Evolutionary conservation across 2,888 invertebrate species (phyloP).

Genomic region (Phania funesta): DNA sequence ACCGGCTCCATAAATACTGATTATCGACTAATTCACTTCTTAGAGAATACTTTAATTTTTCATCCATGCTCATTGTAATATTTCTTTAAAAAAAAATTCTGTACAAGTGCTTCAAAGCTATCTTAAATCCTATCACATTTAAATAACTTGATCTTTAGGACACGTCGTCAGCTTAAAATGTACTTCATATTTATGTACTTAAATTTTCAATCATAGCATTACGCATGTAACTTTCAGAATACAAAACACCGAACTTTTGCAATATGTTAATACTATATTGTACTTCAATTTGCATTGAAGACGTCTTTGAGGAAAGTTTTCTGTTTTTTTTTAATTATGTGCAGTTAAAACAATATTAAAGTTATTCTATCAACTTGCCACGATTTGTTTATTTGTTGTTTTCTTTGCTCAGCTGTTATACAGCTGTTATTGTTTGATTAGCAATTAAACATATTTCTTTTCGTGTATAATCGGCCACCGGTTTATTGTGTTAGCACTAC

Average conservation of each 20-base stretch:
- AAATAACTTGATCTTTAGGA: neutral
- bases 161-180: constrained; percentile 49
- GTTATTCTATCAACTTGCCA: constrained; percentile 33
- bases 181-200: constrained; percentile 4
- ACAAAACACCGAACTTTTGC: neutral
- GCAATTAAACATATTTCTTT: neutral
- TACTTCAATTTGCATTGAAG: neutral
- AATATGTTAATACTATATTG: neutral
- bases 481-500: constrained; percentile 41
- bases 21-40: constrained; percentile 80
- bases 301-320: neutral
- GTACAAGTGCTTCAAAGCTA: neutral
- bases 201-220: neutral
- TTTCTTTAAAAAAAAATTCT: neutral
- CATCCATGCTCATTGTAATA: constrained; percentile 68
- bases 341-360: neutral
- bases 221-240: neutral
- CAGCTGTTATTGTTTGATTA: constrained; percentile 40
- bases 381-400: constrained; percentile 49
- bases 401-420: neutral
- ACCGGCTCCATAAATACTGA: constrained; percentile 80
- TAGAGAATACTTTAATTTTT: constrained; percentile 77
- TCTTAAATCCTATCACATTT: neutral
- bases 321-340: neutral
- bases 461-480: constrained; percentile 51